These are phyloP conservation scores for Paradisaea rubra DNA, from an alignment of 2,113 vertebrate species.

Conservation along the genomic window DNA sequence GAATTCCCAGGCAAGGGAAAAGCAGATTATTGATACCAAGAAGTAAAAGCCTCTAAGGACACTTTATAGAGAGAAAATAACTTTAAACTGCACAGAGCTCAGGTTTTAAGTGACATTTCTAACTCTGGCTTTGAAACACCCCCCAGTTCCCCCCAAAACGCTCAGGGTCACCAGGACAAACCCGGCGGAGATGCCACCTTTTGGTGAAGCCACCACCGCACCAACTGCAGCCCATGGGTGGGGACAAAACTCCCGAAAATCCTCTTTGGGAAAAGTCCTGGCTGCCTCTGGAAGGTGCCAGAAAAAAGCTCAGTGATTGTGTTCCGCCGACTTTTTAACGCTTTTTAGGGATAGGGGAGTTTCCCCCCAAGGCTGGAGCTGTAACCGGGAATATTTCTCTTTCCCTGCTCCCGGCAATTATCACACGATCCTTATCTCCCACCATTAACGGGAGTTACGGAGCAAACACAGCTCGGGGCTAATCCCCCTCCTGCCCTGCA, in stretches of 20 bases:
- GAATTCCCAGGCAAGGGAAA: neutral
- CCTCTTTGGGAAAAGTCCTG: accelerated
- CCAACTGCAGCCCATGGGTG: accelerated
- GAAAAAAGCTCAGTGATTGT: accelerated
- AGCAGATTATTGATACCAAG: neutral
- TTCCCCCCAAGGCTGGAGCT: neutral
- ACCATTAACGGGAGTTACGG: neutral
- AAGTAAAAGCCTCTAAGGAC: neutral
- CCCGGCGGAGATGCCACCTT: accelerated
- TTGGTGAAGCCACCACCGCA: neutral
- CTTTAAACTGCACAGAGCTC: neutral
- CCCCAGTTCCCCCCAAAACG: accelerated
- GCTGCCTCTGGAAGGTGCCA: neutral
- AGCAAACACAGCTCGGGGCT: neutral
- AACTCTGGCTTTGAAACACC: neutral
- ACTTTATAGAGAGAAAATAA: neutral
- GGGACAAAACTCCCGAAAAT: neutral
- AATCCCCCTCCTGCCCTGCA: neutral
- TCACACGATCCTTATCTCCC: neutral
- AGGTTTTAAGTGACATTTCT: neutral
- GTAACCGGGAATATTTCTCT: neutral
- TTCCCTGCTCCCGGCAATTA: neutral
- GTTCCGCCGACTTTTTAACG: neutral
- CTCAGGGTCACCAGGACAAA: neutral
- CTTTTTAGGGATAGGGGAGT: neutral